Percentiles rank a stretch among this genome's conserved stretches.
These are phyloP conservation scores for Pionites leucogaster DNA, from an alignment of 2,113 vertebrate genomes.

Conservation along the genomic window DNA sequence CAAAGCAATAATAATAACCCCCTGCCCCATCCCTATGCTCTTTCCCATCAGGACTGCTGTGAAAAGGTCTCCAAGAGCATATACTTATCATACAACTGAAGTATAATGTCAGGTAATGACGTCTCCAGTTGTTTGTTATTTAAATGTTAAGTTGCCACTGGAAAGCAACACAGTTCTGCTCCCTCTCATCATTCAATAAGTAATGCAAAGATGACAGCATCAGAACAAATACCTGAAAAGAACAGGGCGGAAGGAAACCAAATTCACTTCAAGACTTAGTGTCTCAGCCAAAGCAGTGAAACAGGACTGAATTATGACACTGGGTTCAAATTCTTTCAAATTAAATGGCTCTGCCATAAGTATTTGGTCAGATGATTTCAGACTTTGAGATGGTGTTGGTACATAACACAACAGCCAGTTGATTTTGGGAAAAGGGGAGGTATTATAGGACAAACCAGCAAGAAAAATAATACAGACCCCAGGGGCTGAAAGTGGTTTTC, in stretches of 20 bases:
- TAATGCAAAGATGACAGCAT: not conserved
- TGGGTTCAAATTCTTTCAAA: not conserved
- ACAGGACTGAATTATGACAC: not conserved
- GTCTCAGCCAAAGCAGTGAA: not conserved
- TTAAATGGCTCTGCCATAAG: not conserved
- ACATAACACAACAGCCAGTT: not conserved
- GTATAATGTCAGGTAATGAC: not conserved
- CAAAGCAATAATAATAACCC: not conserved
- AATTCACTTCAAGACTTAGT: not conserved
- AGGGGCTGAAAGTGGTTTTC: not conserved
- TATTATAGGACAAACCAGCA: not conserved
- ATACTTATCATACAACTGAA: not conserved
- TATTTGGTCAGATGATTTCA: not conserved
- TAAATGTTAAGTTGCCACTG: not conserved
- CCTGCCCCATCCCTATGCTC: accelerated
- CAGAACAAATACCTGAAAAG: not conserved
- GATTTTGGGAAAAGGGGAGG: not conserved
- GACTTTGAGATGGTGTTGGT: not conserved
- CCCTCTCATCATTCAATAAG: not conserved
- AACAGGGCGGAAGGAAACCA: not conserved
- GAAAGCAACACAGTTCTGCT: slow-evolving; percentile 12
- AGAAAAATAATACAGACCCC: not conserved
- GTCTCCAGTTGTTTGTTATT: not conserved
- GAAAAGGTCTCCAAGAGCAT: not conserved
- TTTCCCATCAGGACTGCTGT: not conserved